Base-by-base conservation (phyloP, 1,140 invertebrate species). In the Penaeus indicus region DNA sequence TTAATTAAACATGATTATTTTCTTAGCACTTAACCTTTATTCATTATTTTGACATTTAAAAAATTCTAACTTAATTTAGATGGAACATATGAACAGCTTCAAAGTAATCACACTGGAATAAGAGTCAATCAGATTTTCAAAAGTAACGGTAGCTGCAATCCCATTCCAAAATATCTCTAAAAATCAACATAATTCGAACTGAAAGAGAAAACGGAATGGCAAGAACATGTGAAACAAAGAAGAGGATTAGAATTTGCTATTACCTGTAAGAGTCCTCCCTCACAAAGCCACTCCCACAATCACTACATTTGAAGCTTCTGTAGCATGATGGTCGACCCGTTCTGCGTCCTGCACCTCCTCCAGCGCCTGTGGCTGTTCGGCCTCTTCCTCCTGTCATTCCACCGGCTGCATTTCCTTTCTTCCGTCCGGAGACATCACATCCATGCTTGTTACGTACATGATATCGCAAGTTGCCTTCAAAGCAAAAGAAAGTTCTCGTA, bases 371-470 rank as follows among this genome's bases (percentile, higher is more conserved):
- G 19, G 54, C 22, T 21, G 32, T 64, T 2, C 85, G 64, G 3
- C 85, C 78, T 25, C 77, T 21, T 32, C 85, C 25, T 54, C 32
- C 78, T 4, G 21, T 27, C 63, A 61, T 78, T 32, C 85, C 42
- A 38, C 38, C 42, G 16, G 69, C 72, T 18, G 21, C 16, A 16
- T n/a, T 84, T n/a, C 81, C 87, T 64, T 82, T 67, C 60, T 84
- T 84, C 25, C 72, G 87, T 18, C 82, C 82, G n/a, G 81, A 79
- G 25, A 88, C 82, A 25, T 84, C 87, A 84, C 87, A 88, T 1
- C 87, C 87, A n/a, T 88, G 87, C 81, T 88, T 88, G 42, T 88
- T 88, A 22, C 87, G 69, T 25, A 84, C 87, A 54, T 88, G 87
- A 63, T 88, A 88, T 60, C 87, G 64, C 10, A 88, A 72, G 62